Evolutionary conservation across 2,113 vertebrate genomes (phyloP).

Genomic region (Propithecus coquereli): DNA sequence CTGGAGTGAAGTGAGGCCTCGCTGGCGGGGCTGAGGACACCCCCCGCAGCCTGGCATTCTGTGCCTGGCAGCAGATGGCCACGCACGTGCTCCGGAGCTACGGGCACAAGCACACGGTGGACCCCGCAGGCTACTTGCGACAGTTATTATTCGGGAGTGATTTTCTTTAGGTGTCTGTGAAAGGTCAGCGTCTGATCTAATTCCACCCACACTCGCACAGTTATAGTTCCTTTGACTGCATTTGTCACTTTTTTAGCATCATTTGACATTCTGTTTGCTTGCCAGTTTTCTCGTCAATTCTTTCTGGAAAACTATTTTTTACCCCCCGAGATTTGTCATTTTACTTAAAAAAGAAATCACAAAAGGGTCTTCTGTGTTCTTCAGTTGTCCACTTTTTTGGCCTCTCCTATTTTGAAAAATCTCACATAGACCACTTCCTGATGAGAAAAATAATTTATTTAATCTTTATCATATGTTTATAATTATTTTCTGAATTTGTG

Average conservation of each 20-base stretch:
- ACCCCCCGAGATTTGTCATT: not conserved
- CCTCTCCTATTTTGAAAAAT: slow-evolving; percentile 1
- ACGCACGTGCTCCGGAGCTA: not conserved
- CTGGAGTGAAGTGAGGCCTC: rapidly evolving
- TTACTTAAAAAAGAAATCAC: slow-evolving; percentile 21
- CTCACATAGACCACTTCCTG: not conserved
- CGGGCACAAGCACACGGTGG: rapidly evolving
- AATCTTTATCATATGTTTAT: not conserved
- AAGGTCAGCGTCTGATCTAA: slow-evolving; percentile 19
- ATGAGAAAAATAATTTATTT: not conserved
- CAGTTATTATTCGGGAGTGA: not conserved
- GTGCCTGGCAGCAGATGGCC: not conserved
- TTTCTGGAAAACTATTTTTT: slow-evolving; percentile 33
- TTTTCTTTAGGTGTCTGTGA: slow-evolving; percentile 5
- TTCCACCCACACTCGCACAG: not conserved
- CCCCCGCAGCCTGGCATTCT: not conserved
- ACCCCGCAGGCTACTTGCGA: not conserved
- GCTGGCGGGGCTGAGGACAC: rapidly evolving
- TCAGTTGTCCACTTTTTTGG: not conserved
- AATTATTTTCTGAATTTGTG: not conserved
- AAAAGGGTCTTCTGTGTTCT: not conserved
- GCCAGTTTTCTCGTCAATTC: slow-evolving; percentile 38
- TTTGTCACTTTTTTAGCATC: not conserved
- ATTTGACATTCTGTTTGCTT: slow-evolving; percentile 39
- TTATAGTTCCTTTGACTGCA: not conserved